These are phyloP conservation scores for Saturnia japonica DNA, from an alignment of 2,888 invertebrate genomes.

Conservation along the genomic window DNA sequence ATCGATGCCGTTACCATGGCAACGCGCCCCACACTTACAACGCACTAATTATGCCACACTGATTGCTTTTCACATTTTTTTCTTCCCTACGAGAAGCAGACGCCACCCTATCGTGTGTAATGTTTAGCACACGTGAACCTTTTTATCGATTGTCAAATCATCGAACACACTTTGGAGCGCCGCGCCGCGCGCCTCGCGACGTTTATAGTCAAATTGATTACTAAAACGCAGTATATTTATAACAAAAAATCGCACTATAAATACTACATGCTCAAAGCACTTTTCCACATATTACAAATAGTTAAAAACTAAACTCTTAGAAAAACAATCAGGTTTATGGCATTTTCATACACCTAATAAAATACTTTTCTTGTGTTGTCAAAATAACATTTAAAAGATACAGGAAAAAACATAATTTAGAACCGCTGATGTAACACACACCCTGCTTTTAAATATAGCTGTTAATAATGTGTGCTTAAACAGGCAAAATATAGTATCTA, in stretches of 20 bases:
- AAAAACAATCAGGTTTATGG: background rate
- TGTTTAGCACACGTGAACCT: conserved; percentile 50
- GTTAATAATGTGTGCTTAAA: background rate
- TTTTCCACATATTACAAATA: background rate
- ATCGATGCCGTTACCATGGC: conserved; percentile 71
- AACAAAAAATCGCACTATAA: background rate
- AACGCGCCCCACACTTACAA: conserved; percentile 80
- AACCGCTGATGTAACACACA: background rate
- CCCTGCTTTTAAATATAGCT: background rate
- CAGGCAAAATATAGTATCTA: background rate
- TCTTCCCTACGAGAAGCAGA: conserved; percentile 76
- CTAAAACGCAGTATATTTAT: conserved; percentile 25
- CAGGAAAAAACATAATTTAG: background rate
- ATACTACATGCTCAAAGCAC: background rate
- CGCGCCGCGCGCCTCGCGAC: too few species aligned
- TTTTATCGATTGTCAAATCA: conserved; percentile 54
- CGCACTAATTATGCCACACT: conserved; percentile 82
- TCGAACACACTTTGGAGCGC: conserved; percentile 31
- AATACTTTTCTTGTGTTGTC: background rate
- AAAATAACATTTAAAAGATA: background rate
- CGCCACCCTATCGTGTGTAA: conserved; percentile 73
- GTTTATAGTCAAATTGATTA: conserved; percentile 23
- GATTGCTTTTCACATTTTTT: conserved; percentile 81
- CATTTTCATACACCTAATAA: background rate
- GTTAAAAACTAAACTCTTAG: background rate